Conservation (phyloP, 1,140 invertebrate genomes). For the Grapholita molesta region DNA sequence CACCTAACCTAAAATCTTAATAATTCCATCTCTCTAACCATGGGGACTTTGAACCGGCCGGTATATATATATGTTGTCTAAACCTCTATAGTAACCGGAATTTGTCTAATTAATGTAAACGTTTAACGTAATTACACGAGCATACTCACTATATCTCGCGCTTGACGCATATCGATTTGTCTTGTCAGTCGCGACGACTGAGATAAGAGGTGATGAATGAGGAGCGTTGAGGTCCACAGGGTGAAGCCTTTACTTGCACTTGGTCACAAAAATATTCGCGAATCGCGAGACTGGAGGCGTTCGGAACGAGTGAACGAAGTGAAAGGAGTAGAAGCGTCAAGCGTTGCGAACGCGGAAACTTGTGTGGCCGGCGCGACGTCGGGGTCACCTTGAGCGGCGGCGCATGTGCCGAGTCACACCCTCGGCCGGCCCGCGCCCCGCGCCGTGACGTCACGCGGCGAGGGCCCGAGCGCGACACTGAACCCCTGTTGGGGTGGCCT, state of each 20-base stretch:
- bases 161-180: constrained; percentile 75
- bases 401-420: constrained; percentile 76
- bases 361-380: constrained; percentile 28
- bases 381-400: constrained; percentile 70
- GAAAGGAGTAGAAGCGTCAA: constrained; percentile 46
- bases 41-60: neutral
- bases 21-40: neutral
- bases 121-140: constrained; percentile 35
- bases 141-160: constrained; percentile 68
- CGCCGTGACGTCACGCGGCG: constrained; percentile 52
- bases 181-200: constrained; percentile 67
- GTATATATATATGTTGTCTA: neutral
- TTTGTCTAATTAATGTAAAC: constrained; percentile 43
- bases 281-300: constrained; percentile 31
- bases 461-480: neutral
- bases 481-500: neutral
- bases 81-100: constrained; percentile 22
- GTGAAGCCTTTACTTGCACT: constrained; percentile 68
- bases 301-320: constrained; percentile 40
- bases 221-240: constrained; percentile 72
- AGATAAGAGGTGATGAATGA: constrained; percentile 73
- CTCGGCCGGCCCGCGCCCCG: constrained; percentile 45
- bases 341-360: constrained; percentile 5
- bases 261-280: constrained; percentile 56
- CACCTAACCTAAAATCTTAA: neutral